These are phyloP conservation scores for Irena cyanogastra DNA, from an alignment of 2,113 vertebrate genomes.

Conservation along the genomic window DNA sequence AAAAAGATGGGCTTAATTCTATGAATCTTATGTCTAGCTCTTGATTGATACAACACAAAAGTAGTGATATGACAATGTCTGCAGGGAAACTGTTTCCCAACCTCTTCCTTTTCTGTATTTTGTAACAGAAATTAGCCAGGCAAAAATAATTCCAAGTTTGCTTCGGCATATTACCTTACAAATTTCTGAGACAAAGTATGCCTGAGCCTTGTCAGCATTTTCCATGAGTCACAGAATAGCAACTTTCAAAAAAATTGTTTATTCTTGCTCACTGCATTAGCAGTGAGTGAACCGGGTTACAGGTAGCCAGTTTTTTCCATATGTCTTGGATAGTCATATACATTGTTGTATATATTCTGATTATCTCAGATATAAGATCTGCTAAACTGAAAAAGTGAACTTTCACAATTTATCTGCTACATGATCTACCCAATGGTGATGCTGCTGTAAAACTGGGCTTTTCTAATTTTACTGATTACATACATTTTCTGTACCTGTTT, in stretches of 20 bases:
- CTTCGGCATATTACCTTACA: background rate
- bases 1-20: background rate
- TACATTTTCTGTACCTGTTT: background rate
- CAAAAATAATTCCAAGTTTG: background rate
- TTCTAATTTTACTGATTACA: background rate
- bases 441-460: background rate
- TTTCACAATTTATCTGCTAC: background rate
- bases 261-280: background rate
- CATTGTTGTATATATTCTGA: background rate
- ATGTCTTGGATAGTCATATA: background rate
- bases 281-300: background rate
- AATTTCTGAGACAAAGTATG: background rate
- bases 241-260: background rate
- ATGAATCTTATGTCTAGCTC: background rate
- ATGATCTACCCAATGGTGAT: background rate
- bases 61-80: background rate
- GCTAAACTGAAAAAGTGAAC: background rate
- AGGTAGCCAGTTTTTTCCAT: background rate
- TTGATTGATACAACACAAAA: background rate
- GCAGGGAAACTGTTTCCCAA: background rate
- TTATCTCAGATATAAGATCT: background rate
- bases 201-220: background rate
- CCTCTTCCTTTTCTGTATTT: background rate
- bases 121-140: background rate
- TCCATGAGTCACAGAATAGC: background rate